Percentiles rank a stretch among this genome's conserved stretches.
Evolutionary conservation across 2,113 vertebrate genomes (phyloP).

Genomic region (Pantherophis guttatus): DNA sequence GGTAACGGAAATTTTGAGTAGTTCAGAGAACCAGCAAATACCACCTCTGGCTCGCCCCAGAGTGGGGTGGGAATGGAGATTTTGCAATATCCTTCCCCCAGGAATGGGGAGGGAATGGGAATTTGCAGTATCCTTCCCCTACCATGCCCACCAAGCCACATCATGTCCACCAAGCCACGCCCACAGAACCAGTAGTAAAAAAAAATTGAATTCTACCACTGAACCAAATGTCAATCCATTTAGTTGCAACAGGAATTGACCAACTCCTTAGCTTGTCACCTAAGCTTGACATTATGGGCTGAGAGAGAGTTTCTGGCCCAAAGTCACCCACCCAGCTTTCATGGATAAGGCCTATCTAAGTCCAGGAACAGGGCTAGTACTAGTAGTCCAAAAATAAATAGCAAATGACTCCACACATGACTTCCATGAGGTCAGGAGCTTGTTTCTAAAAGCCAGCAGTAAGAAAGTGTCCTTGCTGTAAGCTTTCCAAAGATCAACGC

Average conservation of each 20-base stretch:
- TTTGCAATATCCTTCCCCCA: too few species aligned
- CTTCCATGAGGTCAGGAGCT: neutral
- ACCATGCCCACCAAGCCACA: too few species aligned
- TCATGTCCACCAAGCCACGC: too few species aligned
- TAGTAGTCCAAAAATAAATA: neutral
- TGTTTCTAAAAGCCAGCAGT: neutral
- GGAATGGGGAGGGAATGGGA: too few species aligned
- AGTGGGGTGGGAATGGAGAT: too few species aligned
- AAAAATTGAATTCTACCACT: too few species aligned
- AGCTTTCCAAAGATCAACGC: neutral
- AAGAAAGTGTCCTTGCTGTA: neutral
- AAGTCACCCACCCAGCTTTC: neutral
- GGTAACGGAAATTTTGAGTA: too few species aligned
- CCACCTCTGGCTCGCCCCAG: too few species aligned
- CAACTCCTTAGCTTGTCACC: neutral
- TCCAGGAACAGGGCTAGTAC: neutral
- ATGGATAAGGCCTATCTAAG: neutral
- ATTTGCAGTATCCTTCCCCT: too few species aligned
- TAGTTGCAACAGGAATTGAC: neutral
- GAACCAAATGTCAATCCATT: neutral
- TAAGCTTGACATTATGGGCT: neutral
- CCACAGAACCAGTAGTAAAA: too few species aligned
- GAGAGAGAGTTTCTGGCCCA: neutral
- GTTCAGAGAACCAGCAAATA: too few species aligned
- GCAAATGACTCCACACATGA: neutral